phyloP scores from a whole-genome alignment of 2,113 vertebrate species.

The Potamarius usumacintae region DNA sequence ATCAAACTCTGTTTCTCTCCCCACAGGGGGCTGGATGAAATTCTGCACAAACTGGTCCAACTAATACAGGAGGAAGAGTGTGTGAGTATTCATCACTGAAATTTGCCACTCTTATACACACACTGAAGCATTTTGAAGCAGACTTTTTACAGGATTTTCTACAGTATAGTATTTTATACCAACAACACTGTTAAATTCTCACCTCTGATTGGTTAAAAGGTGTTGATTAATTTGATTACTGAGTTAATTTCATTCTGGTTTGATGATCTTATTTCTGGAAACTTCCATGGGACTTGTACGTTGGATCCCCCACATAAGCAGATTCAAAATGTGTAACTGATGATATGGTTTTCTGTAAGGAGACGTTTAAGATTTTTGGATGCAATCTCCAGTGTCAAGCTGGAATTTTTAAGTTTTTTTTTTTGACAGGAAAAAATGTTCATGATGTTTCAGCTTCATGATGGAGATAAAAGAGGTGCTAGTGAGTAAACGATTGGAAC shows the following conservation, averaged over 20 bases:
- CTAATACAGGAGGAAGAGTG: conserved; percentile 91
- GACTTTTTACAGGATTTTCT: background rate
- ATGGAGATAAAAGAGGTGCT: background rate
- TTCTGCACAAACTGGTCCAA: conserved; percentile 87
- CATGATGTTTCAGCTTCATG: background rate
- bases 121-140: background rate
- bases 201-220: background rate
- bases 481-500: background rate
- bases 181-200: background rate
- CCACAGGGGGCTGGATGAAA: conserved; percentile 83
- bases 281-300: too few relatives aligned
- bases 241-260: background rate
- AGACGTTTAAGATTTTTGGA: too few relatives aligned
- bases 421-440: background rate
- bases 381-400: background rate
- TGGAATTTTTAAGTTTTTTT: background rate
- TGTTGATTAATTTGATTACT: background rate
- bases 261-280: background rate
- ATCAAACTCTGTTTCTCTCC: conserved; percentile 31
- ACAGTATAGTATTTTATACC: too few relatives aligned
- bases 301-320: too few relatives aligned
- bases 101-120: conserved; percentile 1
- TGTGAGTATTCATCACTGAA: conserved; percentile 73
- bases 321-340: too few relatives aligned
- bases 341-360: too few relatives aligned